Conservation (phyloP, 2,113 vertebrate genomes). For the Corapipo altera region DNA sequence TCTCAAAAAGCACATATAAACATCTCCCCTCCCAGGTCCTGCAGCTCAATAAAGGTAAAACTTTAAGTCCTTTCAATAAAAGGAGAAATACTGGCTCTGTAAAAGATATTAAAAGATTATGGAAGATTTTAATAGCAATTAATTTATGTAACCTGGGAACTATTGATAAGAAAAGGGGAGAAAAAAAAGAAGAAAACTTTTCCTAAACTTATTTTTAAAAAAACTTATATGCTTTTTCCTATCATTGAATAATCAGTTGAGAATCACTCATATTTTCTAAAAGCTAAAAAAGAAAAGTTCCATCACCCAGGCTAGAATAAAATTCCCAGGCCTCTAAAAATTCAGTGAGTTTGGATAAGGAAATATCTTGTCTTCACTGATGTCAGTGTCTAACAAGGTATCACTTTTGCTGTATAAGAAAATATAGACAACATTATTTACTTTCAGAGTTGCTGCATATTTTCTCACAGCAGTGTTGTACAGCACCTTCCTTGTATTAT, state of each 20-base stretch:
- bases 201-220: background rate
- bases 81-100: background rate
- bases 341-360: conserved; percentile 8
- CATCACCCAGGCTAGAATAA: background rate
- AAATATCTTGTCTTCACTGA: conserved; percentile 19
- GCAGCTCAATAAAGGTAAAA: background rate
- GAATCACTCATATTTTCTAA: background rate
- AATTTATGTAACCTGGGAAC: conserved; percentile 34
- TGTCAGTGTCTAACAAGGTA: background rate
- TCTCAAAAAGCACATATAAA: background rate
- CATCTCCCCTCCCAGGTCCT: accelerated
- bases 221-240: background rate
- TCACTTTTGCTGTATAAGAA: background rate
- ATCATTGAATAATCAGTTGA: conserved; percentile 7
- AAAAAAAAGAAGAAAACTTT: background rate
- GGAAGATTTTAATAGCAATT: conserved; percentile 33
- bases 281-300: background rate
- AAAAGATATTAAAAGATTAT: background rate
- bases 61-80: background rate
- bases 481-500: background rate
- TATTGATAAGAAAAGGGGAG: background rate
- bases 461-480: background rate
- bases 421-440: background rate
- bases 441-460: background rate
- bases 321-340: conserved; percentile 16